phyloP scores from a whole-genome alignment of 2,797 vertebrate genomes.

The Sciurus vulgaris region DNA sequence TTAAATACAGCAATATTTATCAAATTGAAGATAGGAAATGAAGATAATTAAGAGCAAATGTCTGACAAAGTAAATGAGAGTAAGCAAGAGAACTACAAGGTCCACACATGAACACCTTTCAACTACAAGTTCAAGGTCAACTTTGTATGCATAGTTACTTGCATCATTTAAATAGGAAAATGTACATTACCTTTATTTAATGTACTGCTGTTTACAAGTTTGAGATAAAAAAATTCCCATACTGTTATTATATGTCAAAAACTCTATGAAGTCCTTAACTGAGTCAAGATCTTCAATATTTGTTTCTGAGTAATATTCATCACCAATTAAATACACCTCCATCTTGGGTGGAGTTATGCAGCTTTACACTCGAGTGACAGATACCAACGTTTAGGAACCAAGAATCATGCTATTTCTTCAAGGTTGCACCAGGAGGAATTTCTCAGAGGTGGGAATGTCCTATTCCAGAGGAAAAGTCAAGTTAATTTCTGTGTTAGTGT shows the following conservation, averaged over 20 bases:
- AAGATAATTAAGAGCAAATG: background rate
- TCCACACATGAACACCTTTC: background rate
- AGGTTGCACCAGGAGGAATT: background rate
- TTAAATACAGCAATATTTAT: background rate
- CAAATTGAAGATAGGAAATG: background rate
- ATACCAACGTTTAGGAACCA: fast-evolving
- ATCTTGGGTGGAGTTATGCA: background rate
- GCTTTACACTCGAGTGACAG: background rate
- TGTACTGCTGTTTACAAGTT: background rate
- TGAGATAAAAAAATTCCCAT: background rate
- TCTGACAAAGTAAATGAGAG: background rate
- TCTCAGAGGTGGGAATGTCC: background rate
- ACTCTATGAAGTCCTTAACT: background rate
- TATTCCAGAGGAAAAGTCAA: background rate
- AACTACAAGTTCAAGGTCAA: background rate
- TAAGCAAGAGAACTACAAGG: fast-evolving
- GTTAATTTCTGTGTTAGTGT: background rate
- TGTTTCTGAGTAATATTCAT: background rate
- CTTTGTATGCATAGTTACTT: background rate
- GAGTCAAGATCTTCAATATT: background rate
- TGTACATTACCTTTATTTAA: background rate
- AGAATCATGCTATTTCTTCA: background rate
- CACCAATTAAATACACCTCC: background rate
- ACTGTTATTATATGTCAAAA: background rate
- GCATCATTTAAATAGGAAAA: conserved; percentile 28